phyloP scores from a whole-genome alignment of 2,113 vertebrate genomes.

The Oreochromis spilurus region DNA sequence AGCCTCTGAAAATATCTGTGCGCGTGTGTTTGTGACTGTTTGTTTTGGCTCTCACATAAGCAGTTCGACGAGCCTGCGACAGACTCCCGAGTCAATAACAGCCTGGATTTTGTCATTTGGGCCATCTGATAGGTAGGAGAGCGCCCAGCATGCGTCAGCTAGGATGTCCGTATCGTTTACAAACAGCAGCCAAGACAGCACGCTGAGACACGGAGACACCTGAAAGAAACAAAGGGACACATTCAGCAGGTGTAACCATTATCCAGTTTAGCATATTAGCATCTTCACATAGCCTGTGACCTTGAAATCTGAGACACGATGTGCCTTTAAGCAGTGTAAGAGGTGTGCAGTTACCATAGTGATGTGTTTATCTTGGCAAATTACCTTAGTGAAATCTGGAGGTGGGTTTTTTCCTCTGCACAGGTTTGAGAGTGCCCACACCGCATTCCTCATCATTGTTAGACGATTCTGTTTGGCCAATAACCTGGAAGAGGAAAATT shows the following conservation, averaged over 20 bases:
- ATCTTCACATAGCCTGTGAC: background rate
- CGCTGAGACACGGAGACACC: slow-evolving; percentile 96
- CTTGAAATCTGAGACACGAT: background rate
- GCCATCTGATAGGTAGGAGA: slow-evolving; percentile 95
- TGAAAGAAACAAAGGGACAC: slow-evolving; percentile 50
- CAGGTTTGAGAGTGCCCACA: slow-evolving; percentile 97
- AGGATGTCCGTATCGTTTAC: slow-evolving; percentile 95
- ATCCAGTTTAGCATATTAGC: background rate
- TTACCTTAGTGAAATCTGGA: slow-evolving; percentile 91
- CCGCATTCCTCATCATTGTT: slow-evolving; percentile 96
- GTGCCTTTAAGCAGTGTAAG: slow-evolving; percentile 72
- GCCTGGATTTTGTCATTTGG: slow-evolving; percentile 99
- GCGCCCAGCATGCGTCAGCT: slow-evolving; percentile 96
- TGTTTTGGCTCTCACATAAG: slow-evolving; percentile 82
- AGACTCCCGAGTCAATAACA: slow-evolving; percentile 97
- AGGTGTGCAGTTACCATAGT: slow-evolving; percentile 14
- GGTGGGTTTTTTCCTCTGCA: slow-evolving; percentile 98
- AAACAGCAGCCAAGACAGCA: slow-evolving; percentile 95
- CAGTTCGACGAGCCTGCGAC: slow-evolving; percentile 93
- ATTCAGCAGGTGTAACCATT: background rate
- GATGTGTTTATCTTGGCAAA: slow-evolving; percentile 15
- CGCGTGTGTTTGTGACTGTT: background rate
- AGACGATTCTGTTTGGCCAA: slow-evolving; percentile 96
- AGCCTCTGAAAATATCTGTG: background rate
- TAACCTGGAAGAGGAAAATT: slow-evolving; percentile 71